Conservation (phyloP, 1,140 invertebrate genomes). For the Drosophila pruinosa region DNA sequence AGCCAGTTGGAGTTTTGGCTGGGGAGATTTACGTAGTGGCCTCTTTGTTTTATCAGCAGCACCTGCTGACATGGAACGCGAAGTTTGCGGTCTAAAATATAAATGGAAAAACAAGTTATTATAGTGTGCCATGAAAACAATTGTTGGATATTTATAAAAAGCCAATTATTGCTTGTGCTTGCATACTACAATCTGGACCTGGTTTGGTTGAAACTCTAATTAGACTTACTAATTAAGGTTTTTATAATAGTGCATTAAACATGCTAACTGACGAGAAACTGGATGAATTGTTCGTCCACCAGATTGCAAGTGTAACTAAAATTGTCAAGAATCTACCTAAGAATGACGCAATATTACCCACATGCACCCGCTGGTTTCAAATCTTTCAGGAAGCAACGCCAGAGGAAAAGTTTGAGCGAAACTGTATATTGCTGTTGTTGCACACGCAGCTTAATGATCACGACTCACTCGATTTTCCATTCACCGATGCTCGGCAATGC, state of each 20-base stretch:
- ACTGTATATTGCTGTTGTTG: slow-evolving; percentile 58
- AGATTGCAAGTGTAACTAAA: slow-evolving; percentile 38
- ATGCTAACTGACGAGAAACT: slow-evolving; percentile 29
- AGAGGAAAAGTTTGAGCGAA: slow-evolving; percentile 56
- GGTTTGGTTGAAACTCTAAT: not conserved
- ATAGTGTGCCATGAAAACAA: not conserved
- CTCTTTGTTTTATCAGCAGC: slow-evolving; percentile 66
- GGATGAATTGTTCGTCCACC: slow-evolving; percentile 55
- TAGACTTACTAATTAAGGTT: not conserved
- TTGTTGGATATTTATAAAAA: too few relatives aligned
- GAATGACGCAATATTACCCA: slow-evolving; percentile 17
- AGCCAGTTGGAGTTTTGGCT: slow-evolving; percentile 17
- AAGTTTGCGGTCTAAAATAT: slow-evolving; percentile 71
- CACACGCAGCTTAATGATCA: slow-evolving; percentile 61
- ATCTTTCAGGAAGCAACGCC: slow-evolving; percentile 35
- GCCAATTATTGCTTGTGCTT: too few relatives aligned
- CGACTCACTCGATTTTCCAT: slow-evolving; percentile 40
- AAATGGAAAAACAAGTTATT: not conserved
- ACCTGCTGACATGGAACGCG: slow-evolving; percentile 74
- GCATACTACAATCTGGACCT: too few relatives aligned
- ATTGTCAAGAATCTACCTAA: slow-evolving; percentile 25
- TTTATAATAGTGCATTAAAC: too few relatives aligned
- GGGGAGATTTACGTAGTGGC: slow-evolving; percentile 33
- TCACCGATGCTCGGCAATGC: slow-evolving; percentile 44
- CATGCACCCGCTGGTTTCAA: slow-evolving; percentile 61